phyloP scores from a whole-genome alignment of 2,113 vertebrate species.

The Neodontobutis hainanensis region DNA sequence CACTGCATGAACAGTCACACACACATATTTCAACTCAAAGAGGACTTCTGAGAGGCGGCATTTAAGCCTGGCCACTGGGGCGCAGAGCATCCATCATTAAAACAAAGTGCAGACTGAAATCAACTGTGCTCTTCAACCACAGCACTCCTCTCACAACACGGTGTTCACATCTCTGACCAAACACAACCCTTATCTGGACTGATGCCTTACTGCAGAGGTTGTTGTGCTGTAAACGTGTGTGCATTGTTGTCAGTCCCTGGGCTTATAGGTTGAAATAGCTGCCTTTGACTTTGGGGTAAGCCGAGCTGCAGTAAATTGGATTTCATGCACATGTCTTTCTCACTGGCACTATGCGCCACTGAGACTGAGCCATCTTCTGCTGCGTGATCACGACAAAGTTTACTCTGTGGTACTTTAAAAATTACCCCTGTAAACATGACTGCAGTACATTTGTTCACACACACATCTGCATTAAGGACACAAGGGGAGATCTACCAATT shows the following conservation, averaged over 20 bases:
- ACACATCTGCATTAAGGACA: slow-evolving; percentile 11
- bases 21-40: slow-evolving; percentile 36
- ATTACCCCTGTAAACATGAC: slow-evolving; percentile 26
- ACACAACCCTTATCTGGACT: slow-evolving; percentile 41
- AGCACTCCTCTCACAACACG: slow-evolving; percentile 25
- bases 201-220: slow-evolving; percentile 32
- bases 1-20: slow-evolving; percentile 23
- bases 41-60: slow-evolving; percentile 63
- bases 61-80: slow-evolving; percentile 61
- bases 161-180: slow-evolving; percentile 43
- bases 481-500: slow-evolving; percentile 14
- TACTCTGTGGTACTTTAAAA: slow-evolving; percentile 36
- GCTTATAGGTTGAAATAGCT: slow-evolving; percentile 56
- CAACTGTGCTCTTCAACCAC: slow-evolving; percentile 48
- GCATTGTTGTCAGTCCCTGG: slow-evolving; percentile 31
- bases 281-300: slow-evolving; percentile 70
- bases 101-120: slow-evolving; percentile 65
- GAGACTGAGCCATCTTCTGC: slow-evolving; percentile 49
- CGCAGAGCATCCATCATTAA: slow-evolving; percentile 73
- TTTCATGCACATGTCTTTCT: slow-evolving; percentile 71
- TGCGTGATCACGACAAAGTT: slow-evolving; percentile 53
- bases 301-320: slow-evolving; percentile 74
- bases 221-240: slow-evolving; percentile 17
- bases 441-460: slow-evolving; percentile 20
- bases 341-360: slow-evolving; percentile 63